These are phyloP conservation scores for Ophioninae sp. DNA, from an alignment of 2,888 invertebrate genomes.

Conservation along the genomic window DNA sequence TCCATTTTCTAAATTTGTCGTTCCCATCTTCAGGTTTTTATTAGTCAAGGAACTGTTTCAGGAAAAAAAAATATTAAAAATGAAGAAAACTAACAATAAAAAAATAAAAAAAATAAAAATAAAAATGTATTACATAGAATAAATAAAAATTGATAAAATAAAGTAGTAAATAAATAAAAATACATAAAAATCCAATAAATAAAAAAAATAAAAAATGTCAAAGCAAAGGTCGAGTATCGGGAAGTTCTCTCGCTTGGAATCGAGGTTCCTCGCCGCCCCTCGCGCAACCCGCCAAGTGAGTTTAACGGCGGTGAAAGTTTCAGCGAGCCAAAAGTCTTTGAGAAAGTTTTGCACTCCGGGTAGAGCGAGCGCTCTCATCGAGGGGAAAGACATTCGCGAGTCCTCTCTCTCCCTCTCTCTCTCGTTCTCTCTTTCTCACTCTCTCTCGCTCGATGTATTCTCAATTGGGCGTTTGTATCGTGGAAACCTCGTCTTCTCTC, in stretches of 20 bases:
- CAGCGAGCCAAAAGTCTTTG: slow-evolving; percentile 57
- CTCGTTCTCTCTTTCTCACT: neutral
- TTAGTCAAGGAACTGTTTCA: too few relatives aligned
- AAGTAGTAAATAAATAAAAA: too few relatives aligned
- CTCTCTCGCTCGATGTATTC: slow-evolving; percentile 35
- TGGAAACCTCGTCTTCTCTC: slow-evolving; percentile 2
- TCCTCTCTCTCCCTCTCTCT: slow-evolving; percentile 3
- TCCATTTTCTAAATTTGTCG: too few relatives aligned
- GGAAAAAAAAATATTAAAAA: too few relatives aligned
- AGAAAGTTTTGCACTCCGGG: slow-evolving; percentile 43
- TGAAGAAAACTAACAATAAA: too few relatives aligned
- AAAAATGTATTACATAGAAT: too few relatives aligned
- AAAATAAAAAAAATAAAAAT: too few relatives aligned
- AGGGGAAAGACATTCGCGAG: slow-evolving; percentile 22
- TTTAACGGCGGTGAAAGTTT: slow-evolving; percentile 73
- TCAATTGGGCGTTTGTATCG: slow-evolving; percentile 25
- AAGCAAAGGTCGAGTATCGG: slow-evolving; percentile 25
- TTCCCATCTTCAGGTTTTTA: too few relatives aligned
- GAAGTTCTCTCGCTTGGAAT: slow-evolving; percentile 50
- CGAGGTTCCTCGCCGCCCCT: neutral
- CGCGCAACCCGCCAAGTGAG: slow-evolving; percentile 65
- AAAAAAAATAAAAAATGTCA: slow-evolving; percentile 27
- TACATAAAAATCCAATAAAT: too few relatives aligned
- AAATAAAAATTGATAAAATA: neutral
- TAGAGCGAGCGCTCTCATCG: neutral